Evolutionary conservation across 2,113 vertebrate genomes (phyloP).

Genomic region (Antechinus stuartii): DNA sequence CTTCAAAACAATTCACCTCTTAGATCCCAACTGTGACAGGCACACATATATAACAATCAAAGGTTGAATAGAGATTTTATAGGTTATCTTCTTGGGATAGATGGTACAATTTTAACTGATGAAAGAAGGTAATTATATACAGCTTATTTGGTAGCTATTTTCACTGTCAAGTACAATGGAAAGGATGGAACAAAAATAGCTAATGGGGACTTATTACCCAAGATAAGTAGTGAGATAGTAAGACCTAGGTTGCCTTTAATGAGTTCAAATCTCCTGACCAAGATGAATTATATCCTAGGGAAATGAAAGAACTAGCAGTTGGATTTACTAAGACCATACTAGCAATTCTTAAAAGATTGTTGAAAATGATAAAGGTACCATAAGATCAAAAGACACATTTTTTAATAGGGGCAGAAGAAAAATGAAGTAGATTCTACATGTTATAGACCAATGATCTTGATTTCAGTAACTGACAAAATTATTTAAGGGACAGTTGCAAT

Average conservation of each 20-base stretch:
- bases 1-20: neutral
- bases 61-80: neutral
- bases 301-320: neutral
- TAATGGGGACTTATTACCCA: neutral
- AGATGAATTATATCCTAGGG: neutral
- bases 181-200: neutral
- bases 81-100: neutral
- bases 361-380: neutral
- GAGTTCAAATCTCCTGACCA: neutral
- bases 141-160: neutral
- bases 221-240: neutral
- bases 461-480: neutral
- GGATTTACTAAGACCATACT: neutral
- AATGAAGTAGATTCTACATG: neutral
- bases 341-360: neutral
- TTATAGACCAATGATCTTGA: neutral
- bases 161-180: neutral
- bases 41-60: neutral
- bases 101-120: neutral
- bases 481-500: neutral
- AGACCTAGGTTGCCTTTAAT: neutral
- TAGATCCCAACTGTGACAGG: neutral
- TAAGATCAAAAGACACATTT: neutral
- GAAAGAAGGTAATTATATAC: neutral
- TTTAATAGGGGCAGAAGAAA: neutral